Evolutionary conservation across 2,797 vertebrate species (phyloP).

Genomic region (Bucorvus abyssinicus): DNA sequence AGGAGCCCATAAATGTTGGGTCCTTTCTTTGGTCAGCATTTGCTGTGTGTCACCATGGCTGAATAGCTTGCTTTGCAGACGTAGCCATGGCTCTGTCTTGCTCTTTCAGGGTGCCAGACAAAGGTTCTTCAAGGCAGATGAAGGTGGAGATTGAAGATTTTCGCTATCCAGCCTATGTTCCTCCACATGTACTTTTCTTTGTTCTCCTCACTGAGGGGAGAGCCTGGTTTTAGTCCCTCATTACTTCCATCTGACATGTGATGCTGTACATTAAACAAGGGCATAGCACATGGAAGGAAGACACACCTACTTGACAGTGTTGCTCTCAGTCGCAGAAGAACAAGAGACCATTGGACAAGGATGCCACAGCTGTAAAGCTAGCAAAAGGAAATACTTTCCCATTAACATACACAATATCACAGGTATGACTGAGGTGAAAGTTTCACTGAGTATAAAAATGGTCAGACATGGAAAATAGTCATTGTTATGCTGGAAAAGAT

Average conservation of each 20-base stretch:
- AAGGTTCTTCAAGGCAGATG: not conserved
- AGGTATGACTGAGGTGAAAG: not conserved
- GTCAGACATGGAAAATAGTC: not conserved
- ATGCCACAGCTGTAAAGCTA: not conserved
- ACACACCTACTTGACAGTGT: not conserved
- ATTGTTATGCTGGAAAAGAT: not conserved
- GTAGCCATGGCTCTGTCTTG: not conserved
- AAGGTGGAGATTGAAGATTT: not conserved
- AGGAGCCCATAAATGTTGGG: not conserved
- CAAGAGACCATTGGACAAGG: not conserved
- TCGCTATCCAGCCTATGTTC: not conserved
- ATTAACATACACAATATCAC: not conserved
- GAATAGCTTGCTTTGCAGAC: not conserved
- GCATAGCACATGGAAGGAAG: not conserved
- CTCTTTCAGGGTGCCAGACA: not conserved
- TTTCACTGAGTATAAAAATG: not conserved
- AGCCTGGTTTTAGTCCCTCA: not conserved
- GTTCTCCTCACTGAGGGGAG: not conserved
- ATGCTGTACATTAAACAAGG: rapidly evolving
- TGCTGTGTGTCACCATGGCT: not conserved
- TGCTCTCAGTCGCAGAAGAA: not conserved
- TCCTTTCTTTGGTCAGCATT: not conserved
- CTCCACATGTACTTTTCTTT: not conserved
- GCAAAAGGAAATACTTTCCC: not conserved
- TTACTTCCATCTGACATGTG: not conserved